Evolutionary conservation across 2,113 vertebrate genomes (phyloP), one percentile per base, ranked within the genome.

Genomic region (Falco punctatus): DNA sequence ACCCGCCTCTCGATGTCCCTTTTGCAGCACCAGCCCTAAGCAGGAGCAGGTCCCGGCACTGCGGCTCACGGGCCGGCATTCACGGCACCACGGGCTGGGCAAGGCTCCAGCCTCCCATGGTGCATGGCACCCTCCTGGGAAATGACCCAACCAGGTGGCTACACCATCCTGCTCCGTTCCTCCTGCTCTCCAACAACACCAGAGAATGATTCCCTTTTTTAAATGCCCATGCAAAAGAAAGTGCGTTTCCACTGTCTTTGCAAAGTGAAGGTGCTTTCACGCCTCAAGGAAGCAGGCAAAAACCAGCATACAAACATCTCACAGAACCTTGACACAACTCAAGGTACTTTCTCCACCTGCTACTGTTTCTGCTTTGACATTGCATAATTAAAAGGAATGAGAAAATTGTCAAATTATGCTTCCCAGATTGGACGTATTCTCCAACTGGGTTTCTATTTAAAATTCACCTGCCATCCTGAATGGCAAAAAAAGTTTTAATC

Each of bases 191-290:
- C 35, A 42, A 16, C n/a, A 33, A 4, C 24, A 10, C 3, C 0
- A 2, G 57, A 58, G 73, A 81, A 11, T 14, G 40, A 62, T 18
- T 4, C 73, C 1, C 2, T 14, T 3, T 64, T 84, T 66, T n/a
- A 1, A 66, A 32, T 2, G 1, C 27, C 33, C 17, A 3, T 1
- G 9, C 5, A 1, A 49, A 8, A 35, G 16, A 20, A 66, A 23
- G 40, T 12, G 59, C 10, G 7, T 91, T 84, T 74, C 55, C 24
- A 26, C 23, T 20, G n/a, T 26, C 46, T 70, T 66, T 73, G 46
- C 30, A 38, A 30, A 40, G 21, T 9, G 65, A 35, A 90, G 40
- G 32, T 40, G 65, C 20, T 74, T 67, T 67, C 71, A 24, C 42
- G 55, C 18, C 78, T 69, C 71, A 21, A 35, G 66, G 75, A 94